Conservation (phyloP, 2,113 vertebrate species). For the Phaethon lepturus region DNA sequence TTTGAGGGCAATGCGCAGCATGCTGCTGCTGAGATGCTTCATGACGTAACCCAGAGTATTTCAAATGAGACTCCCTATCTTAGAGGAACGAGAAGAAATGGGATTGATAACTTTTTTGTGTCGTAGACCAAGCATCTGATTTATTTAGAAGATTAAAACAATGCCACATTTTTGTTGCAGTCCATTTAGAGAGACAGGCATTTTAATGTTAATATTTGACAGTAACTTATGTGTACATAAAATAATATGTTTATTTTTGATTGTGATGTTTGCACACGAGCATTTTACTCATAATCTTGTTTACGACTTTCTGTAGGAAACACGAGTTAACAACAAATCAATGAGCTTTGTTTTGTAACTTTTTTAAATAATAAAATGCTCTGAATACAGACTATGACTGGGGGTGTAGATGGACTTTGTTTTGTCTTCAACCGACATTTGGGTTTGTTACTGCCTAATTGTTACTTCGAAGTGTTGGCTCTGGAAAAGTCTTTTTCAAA, state of each 20-base stretch:
- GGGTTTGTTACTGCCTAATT: background rate
- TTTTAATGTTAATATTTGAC: conserved; percentile 33
- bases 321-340: background rate
- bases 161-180: background rate
- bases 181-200: background rate
- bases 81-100: background rate
- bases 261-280: background rate
- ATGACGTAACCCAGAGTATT: background rate
- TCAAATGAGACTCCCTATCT: fast-evolving
- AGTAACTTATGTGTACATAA: conserved; percentile 40
- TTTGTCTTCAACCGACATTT: background rate
- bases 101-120: background rate
- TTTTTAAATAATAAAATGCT: conserved; percentile 27
- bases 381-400: background rate
- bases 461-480: background rate
- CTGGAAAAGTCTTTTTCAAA: background rate
- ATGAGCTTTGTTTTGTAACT: background rate
- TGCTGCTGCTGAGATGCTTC: background rate
- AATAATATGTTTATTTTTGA: background rate
- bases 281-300: background rate
- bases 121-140: background rate
- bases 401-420: background rate
- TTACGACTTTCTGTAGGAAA: background rate
- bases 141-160: background rate
- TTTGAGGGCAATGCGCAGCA: background rate